Percentiles rank a stretch among this genome's conserved stretches.
These are phyloP conservation scores for Anseranas semipalmata DNA, from an alignment of 2,113 vertebrate species.

Conservation along the genomic window DNA sequence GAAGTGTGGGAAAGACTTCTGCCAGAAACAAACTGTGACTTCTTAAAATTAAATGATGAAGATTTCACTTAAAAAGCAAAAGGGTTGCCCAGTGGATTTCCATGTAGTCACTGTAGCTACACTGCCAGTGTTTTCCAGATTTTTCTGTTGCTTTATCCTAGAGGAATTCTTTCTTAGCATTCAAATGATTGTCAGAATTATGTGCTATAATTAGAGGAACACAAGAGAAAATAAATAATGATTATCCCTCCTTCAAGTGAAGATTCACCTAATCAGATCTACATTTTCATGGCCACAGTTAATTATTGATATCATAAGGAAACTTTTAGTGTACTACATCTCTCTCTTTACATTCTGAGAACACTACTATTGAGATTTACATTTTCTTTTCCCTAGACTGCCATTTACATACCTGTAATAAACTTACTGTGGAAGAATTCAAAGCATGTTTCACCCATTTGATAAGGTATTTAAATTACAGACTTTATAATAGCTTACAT, in stretches of 20 bases:
- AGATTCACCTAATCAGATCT: not conserved
- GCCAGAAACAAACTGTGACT: not conserved
- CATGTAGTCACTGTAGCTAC: not conserved
- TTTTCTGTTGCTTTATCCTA: not conserved
- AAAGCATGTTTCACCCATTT: not conserved
- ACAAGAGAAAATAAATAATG: not conserved
- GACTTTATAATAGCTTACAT: not conserved
- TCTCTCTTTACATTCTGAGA: not conserved
- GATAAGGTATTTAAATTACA: not conserved
- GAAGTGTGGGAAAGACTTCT: not conserved
- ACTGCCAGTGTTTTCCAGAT: not conserved
- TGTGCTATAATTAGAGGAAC: not conserved
- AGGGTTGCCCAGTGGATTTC: not conserved
- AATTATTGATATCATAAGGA: not conserved
- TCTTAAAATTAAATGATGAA: not conserved
- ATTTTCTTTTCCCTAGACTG: not conserved
- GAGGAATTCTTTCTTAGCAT: not conserved
- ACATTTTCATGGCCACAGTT: not conserved
- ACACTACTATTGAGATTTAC: not conserved
- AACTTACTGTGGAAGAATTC: not conserved
- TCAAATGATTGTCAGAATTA: not conserved
- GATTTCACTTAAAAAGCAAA: not conserved
- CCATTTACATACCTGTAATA: not conserved
- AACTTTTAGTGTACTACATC: not conserved
- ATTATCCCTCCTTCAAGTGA: not conserved